Conservation (phyloP, 1,140 invertebrate species). For the Berghia stephanieae region DNA sequence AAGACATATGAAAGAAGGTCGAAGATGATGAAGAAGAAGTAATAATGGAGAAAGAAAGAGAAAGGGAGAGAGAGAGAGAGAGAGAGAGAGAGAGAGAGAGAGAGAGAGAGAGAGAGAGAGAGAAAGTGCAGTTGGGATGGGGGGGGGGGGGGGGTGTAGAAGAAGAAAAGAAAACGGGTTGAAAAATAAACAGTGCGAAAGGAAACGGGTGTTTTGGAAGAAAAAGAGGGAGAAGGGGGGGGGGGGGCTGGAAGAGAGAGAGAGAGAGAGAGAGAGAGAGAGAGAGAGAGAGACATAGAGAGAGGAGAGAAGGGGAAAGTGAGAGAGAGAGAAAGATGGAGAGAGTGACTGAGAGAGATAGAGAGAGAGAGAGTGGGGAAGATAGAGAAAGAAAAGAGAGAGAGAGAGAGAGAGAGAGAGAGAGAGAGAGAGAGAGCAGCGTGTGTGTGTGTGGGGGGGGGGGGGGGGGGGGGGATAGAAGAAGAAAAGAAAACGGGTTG, state of each 20-base stretch:
- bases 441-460: not conserved
- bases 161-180: too few species aligned
- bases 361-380: too few species aligned
- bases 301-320: not conserved
- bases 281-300: not conserved
- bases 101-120: too few species aligned
- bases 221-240: not conserved
- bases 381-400: not conserved
- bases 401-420: not conserved
- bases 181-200: too few species aligned
- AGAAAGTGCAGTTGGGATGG: too few species aligned
- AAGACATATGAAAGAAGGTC: too few species aligned
- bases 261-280: not conserved
- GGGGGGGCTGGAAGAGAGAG: not conserved
- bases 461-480: not conserved
- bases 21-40: too few species aligned
- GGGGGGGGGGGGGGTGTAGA: too few species aligned
- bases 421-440: not conserved
- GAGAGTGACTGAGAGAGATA: not conserved
- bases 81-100: too few species aligned
- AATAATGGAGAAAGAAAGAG: too few species aligned
- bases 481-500: not conserved
- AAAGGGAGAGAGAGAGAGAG: too few species aligned
- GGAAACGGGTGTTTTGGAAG: too few species aligned
- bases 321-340: not conserved